Conservation (phyloP, 1,140 invertebrate species). For the Camponotus vicinus region DNA sequence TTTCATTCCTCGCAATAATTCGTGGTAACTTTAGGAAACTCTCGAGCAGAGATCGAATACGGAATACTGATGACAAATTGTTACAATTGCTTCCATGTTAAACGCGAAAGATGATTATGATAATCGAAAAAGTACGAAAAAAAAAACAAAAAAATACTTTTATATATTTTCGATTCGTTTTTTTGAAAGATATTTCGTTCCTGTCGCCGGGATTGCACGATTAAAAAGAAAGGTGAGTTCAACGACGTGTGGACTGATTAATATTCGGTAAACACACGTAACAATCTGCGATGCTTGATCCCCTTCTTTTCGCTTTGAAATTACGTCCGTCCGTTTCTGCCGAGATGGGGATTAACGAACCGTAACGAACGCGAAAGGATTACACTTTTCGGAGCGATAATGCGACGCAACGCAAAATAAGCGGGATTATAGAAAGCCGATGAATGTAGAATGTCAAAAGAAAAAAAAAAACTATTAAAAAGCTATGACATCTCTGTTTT, state of each 20-base stretch:
- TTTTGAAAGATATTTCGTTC: background rate
- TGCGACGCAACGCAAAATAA: background rate
- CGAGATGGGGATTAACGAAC: conserved; percentile 45
- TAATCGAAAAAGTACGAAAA: background rate
- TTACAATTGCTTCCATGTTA: background rate
- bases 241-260: conserved; percentile 47
- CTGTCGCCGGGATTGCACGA: conserved; percentile 21
- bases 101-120: conserved; percentile 17
- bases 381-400: conserved; percentile 32
- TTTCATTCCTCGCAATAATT: conserved; percentile 14
- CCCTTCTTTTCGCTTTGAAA: conserved; percentile 65
- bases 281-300: conserved; percentile 32
- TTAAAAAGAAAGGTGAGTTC: conserved; percentile 56
- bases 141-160: background rate
- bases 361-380: conserved; percentile 15
- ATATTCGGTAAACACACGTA: conserved; percentile 61
- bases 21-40: background rate
- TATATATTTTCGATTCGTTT: background rate
- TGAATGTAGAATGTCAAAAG: background rate
- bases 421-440: background rate
- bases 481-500: background rate
- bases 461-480: background rate
- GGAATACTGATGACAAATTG: background rate
- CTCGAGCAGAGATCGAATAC: background rate
- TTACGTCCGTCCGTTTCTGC: conserved; percentile 40